Evolutionary conservation across 2,888 invertebrate species (phyloP).

Genomic region (Drosophila gaucha): DNA sequence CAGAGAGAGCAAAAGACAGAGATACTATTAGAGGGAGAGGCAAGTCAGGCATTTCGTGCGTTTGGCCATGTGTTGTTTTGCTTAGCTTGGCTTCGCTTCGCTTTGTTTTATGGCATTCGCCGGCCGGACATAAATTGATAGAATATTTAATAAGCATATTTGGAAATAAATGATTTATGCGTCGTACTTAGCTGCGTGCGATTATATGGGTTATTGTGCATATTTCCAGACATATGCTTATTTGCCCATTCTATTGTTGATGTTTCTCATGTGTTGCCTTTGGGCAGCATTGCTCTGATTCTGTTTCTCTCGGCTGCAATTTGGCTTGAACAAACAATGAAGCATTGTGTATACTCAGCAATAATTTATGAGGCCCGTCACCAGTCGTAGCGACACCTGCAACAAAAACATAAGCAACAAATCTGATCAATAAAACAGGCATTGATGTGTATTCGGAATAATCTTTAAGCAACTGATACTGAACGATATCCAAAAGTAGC

Average conservation of each 20-base stretch:
- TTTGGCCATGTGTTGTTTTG: too few relatives aligned
- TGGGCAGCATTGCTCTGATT: conserved; percentile 9
- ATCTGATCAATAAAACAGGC: not conserved
- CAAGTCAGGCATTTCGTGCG: conserved; percentile 2
- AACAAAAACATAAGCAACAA: conserved; percentile 11
- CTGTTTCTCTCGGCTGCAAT: conserved; percentile 28
- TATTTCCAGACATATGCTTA: conserved; percentile 30
- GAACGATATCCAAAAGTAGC: not conserved
- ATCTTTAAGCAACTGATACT: conserved; percentile 1
- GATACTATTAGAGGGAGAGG: not conserved
- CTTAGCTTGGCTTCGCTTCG: conserved; percentile 42
- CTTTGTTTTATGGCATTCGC: conserved; percentile 50
- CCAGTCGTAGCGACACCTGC: conserved; percentile 20
- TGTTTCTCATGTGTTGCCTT: not conserved
- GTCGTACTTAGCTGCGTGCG: conserved; percentile 34
- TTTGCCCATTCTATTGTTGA: conserved; percentile 13
- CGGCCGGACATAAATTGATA: conserved; percentile 68
- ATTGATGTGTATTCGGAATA: not conserved
- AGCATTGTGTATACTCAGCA: conserved; percentile 13
- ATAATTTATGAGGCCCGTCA: conserved; percentile 35
- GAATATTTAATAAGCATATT: conserved; percentile 74
- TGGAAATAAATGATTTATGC: conserved; percentile 68
- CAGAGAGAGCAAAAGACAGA: not conserved
- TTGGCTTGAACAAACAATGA: conserved; percentile 23
- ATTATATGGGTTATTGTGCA: conserved; percentile 14